Conservation (phyloP, 2,797 vertebrate species). For the Coregonus suidteri region DNA sequence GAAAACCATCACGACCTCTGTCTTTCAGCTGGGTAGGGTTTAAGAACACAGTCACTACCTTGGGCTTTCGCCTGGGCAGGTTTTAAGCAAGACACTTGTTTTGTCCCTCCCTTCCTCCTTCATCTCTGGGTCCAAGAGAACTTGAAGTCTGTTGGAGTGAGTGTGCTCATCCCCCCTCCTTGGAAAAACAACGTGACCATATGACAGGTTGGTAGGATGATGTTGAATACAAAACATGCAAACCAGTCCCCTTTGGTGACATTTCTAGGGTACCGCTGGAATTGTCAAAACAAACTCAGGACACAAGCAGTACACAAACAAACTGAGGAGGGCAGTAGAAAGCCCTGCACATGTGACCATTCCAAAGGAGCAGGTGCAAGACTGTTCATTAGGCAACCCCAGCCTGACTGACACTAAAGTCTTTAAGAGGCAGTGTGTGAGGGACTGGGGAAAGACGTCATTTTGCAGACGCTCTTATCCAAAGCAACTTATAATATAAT, state of each 20-base stretch:
- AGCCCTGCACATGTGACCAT: conserved; percentile 63
- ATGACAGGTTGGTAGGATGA: conserved; percentile 41
- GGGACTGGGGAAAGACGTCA: conserved; percentile 68
- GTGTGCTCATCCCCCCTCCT: not conserved
- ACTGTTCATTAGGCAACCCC: conserved; percentile 72
- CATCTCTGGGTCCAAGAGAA: not conserved
- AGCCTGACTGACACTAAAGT: conserved; percentile 71
- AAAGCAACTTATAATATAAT: no score
- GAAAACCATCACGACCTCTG: no score
- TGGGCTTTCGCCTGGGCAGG: no score
- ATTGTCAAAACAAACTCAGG: conserved; percentile 37
- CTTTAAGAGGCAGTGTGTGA: conserved; percentile 75
- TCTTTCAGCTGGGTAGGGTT: no score
- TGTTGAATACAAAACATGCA: conserved; percentile 45
- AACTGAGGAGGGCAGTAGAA: conserved; percentile 51
- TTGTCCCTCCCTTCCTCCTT: no score
- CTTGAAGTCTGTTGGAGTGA: not conserved
- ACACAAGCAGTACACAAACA: conserved; percentile 72
- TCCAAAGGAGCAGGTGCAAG: conserved; percentile 65
- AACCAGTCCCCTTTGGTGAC: no score
- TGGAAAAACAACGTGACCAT: conserved; percentile 1
- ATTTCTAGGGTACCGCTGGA: not conserved
- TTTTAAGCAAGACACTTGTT: no score
- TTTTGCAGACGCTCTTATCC: no score
- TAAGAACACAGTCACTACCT: no score